A percentile compares a stretch with the other conserved stretches of the same genome.
phyloP scores from a whole-genome alignment of 2,113 vertebrate species.

The Pterophyllum scalare region DNA sequence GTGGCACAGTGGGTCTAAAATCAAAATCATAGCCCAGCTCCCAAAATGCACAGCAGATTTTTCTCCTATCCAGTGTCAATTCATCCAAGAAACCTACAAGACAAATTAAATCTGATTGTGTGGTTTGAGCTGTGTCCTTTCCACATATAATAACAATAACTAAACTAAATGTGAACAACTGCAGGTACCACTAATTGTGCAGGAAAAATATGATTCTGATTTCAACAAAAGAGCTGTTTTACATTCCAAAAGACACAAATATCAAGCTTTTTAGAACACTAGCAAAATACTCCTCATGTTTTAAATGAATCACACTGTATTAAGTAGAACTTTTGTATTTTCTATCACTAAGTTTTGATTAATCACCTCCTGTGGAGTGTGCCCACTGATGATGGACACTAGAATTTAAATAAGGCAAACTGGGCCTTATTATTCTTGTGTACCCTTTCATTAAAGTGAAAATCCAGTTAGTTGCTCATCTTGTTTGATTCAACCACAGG shows the following conservation, averaged over 20 bases:
- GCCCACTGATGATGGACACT: not conserved
- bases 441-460: not conserved
- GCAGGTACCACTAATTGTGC: not conserved
- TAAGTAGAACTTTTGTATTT: not conserved
- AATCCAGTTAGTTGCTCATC: not conserved
- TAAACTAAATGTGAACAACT: not conserved
- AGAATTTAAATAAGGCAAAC: not conserved
- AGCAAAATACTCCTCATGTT: not conserved
- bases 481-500: too few species aligned
- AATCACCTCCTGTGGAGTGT: not conserved
- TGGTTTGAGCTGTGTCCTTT: not conserved
- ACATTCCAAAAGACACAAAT: not conserved
- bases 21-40: too few species aligned
- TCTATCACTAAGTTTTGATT: not conserved
- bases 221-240: not conserved
- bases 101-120: not conserved
- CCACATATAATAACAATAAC: not conserved
- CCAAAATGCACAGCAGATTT: not conserved
- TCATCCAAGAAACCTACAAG: too few species aligned
- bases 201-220: not conserved
- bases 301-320: not conserved
- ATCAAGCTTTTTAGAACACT: not conserved
- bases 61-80: not conserved
- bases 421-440: not conserved
- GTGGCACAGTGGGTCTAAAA: not conserved